These are phyloP conservation scores for Netelia virgata DNA, from an alignment of 2,888 invertebrate genomes.

Conservation along the genomic window DNA sequence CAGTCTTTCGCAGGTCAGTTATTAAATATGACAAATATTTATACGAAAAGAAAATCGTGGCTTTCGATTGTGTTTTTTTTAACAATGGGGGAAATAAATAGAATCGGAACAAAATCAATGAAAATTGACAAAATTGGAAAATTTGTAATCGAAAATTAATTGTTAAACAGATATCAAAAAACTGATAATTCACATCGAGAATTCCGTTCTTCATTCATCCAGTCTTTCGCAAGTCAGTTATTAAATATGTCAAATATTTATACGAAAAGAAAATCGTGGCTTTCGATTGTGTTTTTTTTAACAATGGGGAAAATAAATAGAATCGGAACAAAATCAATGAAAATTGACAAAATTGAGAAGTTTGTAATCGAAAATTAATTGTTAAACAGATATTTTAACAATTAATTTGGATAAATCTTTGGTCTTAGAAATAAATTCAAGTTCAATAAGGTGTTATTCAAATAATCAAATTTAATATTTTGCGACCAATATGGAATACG, in stretches of 20 bases:
- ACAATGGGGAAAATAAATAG: too few species aligned
- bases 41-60: not conserved
- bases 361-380: too few species aligned
- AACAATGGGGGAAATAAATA: too few species aligned
- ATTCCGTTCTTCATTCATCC: conserved; percentile 88
- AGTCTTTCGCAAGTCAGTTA: conserved; percentile 88
- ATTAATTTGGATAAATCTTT: too few species aligned
- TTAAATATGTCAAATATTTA: conserved; percentile 10
- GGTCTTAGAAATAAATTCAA: not conserved
- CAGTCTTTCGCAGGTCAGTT: conserved; percentile 88
- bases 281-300: conserved; percentile 12
- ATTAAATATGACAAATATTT: conserved; percentile 11
- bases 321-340: too few species aligned
- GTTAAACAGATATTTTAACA: too few species aligned
- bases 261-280: not conserved
- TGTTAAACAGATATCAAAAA: conserved; percentile 77
- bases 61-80: conserved; percentile 12
- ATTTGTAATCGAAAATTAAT: too few species aligned
- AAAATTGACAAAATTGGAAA: not conserved
- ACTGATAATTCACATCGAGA: conserved; percentile 89
- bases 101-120: not conserved
- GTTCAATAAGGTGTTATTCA: not conserved
- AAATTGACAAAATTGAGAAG: not conserved
- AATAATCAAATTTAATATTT: not conserved
- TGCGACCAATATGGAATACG: not conserved